Percentiles rank a stretch among this genome's conserved stretches.
Evolutionary conservation across 2,888 invertebrate genomes (phyloP).

Genomic region (Baccha elongata): DNA sequence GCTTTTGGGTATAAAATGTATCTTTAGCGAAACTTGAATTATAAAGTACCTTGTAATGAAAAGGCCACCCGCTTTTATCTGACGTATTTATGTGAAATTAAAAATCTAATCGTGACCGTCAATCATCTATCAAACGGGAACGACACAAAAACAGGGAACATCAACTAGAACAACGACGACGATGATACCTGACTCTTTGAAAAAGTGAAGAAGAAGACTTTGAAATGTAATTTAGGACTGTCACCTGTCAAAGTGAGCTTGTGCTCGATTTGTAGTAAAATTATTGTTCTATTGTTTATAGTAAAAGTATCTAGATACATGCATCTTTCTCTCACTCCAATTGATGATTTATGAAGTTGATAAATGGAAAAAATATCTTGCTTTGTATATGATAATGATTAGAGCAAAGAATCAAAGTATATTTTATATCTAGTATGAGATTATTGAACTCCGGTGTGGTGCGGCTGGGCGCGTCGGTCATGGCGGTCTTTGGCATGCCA

Average conservation of each 20-base stretch:
- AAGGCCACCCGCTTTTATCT: conserved; percentile 34
- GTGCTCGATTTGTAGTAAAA: conserved; percentile 42
- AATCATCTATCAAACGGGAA: conserved; percentile 47
- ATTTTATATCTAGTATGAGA: conserved; percentile 8
- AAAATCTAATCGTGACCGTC: conserved; percentile 50
- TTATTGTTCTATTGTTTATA: conserved; percentile 20
- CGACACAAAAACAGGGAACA: not conserved
- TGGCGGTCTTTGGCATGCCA: conserved; percentile 1
- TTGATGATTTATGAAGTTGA: conserved; percentile 51
- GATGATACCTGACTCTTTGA: not conserved
- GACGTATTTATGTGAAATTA: conserved; percentile 7
- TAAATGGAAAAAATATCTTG: conserved; percentile 36
- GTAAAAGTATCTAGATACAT: conserved; percentile 10
- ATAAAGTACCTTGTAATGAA: conserved; percentile 40
- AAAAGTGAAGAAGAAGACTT: not conserved
- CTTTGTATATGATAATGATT: conserved; percentile 36
- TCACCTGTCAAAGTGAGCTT: conserved; percentile 60
- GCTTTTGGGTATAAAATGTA: not conserved
- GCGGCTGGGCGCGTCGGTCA: not conserved
- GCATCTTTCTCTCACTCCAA: conserved; percentile 15
- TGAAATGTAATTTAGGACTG: conserved; percentile 34
- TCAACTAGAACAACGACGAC: not conserved
- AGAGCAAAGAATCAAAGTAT: conserved; percentile 13
- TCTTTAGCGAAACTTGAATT: conserved; percentile 16
- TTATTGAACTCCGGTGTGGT: conserved; percentile 41